Conservation (phyloP, 2,888 invertebrate species). For the Eretmocerus hayati region DNA sequence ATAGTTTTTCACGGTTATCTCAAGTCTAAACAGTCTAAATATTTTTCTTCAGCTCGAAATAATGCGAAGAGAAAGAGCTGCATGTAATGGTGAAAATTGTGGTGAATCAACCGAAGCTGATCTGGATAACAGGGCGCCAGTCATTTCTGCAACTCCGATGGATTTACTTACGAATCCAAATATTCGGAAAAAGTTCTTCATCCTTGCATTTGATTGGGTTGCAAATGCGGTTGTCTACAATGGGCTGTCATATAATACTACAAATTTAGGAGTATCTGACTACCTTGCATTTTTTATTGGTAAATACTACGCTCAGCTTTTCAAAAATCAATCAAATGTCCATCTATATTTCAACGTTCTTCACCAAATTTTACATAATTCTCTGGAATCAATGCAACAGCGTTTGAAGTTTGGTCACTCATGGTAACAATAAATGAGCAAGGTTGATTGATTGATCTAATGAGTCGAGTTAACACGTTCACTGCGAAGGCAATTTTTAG, state of each 20-base stretch:
- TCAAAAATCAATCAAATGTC: too few species aligned
- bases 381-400: too few species aligned
- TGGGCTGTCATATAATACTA: conserved; percentile 60
- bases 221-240: conserved; percentile 64
- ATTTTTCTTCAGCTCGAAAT: conserved; percentile 42
- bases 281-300: conserved; percentile 63
- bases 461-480: too few species aligned
- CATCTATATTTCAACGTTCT: too few species aligned
- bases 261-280: conserved; percentile 62
- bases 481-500: too few species aligned
- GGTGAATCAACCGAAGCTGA: conserved; percentile 31
- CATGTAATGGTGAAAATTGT: conserved; percentile 42
- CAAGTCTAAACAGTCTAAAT: too few species aligned
- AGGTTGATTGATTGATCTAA: too few species aligned
- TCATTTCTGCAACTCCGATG: conserved; percentile 53
- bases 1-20: too few species aligned
- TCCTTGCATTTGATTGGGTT: conserved; percentile 61
- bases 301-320: too few species aligned
- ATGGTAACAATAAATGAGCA: too few species aligned
- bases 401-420: too few species aligned
- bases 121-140: conserved; percentile 36
- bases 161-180: conserved; percentile 61
- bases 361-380: too few species aligned
- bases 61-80: conserved; percentile 37
- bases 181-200: conserved; percentile 59